These are phyloP conservation scores for Hemichromis elongatus DNA, from an alignment of 2,113 vertebrate genomes.

Conservation along the genomic window DNA sequence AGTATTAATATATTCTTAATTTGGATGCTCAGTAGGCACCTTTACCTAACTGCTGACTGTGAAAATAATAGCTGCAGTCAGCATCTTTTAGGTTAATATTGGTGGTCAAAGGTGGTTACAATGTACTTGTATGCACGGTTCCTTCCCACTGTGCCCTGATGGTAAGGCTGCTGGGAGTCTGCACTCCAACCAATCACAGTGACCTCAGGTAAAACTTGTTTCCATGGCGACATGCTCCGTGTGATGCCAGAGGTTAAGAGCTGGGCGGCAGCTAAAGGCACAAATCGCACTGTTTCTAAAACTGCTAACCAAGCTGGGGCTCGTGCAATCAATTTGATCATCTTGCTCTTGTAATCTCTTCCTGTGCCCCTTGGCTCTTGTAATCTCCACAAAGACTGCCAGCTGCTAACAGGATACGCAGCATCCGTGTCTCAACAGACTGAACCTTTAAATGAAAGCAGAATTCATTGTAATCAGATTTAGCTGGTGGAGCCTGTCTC, in stretches of 20 bases:
- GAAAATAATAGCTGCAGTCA: neutral
- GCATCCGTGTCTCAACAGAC: neutral
- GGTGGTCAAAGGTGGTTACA: neutral
- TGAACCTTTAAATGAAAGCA: constrained; percentile 25
- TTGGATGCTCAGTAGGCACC: neutral
- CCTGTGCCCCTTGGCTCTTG: constrained; percentile 19
- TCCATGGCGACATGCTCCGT: constrained; percentile 47
- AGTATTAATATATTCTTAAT: neutral
- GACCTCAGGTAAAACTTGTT: constrained; percentile 52
- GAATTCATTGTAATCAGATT: constrained; percentile 18
- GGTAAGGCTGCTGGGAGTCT: neutral
- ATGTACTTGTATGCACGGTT: neutral
- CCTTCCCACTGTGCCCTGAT: neutral
- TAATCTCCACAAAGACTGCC: constrained; percentile 3
- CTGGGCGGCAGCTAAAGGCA: constrained; percentile 5
- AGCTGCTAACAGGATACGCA: constrained; percentile 10
- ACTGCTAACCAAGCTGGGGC: neutral
- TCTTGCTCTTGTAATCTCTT: constrained; percentile 39
- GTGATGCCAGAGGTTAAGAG: constrained; percentile 30
- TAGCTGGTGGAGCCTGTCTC: neutral
- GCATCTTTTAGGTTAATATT: neutral
- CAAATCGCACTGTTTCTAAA: neutral
- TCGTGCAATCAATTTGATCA: neutral
- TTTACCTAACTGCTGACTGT: neutral
- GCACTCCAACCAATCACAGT: constrained; percentile 30